Evolutionary conservation across 2,113 vertebrate species (phyloP).

Genomic region (Atherinomorus stipes): DNA sequence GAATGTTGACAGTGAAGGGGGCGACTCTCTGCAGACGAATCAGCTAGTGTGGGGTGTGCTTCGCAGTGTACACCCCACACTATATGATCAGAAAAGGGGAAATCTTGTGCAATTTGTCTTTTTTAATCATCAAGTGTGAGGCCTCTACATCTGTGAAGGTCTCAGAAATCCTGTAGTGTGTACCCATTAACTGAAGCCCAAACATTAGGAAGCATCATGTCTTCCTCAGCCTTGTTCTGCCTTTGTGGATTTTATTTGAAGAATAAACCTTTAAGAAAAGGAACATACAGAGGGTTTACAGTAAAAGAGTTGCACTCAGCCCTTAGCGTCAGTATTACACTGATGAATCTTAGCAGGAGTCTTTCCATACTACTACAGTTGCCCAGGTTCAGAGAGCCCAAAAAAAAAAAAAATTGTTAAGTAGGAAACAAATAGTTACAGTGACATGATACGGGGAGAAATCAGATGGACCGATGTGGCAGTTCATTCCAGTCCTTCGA

Average conservation of each 20-base stretch:
- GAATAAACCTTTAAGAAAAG: too few relatives aligned
- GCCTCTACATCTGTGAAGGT: too few relatives aligned
- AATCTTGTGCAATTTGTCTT: too few relatives aligned
- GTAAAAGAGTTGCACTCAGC: neutral
- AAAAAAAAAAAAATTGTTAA: neutral
- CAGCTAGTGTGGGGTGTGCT: too few relatives aligned
- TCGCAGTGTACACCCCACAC: too few relatives aligned
- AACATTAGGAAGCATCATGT: neutral
- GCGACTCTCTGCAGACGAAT: too few relatives aligned
- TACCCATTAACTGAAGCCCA: neutral
- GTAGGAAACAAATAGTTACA: constrained; percentile 34
- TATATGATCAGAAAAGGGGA: too few relatives aligned
- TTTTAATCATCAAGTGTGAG: too few relatives aligned
- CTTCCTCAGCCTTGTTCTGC: too few relatives aligned
- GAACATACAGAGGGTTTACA: neutral
- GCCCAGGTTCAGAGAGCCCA: neutral
- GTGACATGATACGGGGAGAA: constrained; percentile 60
- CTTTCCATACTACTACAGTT: neutral
- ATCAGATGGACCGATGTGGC: constrained; percentile 11
- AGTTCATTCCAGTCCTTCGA: constrained; percentile 26
- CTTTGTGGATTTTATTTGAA: neutral
- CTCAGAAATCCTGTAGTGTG: too few relatives aligned
- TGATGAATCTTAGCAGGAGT: neutral
- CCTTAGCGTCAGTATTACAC: neutral
- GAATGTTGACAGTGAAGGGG: too few relatives aligned